These are phyloP conservation scores for Scaptomyza reducta DNA, from an alignment of 2,888 invertebrate species.

Conservation along the genomic window DNA sequence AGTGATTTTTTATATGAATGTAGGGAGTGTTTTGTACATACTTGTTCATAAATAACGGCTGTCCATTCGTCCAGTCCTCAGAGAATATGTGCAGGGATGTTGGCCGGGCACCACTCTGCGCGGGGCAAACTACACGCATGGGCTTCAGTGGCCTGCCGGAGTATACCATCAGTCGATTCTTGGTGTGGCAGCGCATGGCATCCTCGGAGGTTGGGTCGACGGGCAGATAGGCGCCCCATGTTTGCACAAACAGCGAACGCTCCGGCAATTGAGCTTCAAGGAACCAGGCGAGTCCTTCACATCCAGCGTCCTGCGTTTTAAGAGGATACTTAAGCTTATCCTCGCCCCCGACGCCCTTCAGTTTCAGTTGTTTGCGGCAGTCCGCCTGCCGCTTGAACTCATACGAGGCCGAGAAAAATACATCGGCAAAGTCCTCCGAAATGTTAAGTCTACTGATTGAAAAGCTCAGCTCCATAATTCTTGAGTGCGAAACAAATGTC, in stretches of 20 bases:
- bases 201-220: conserved; percentile 87
- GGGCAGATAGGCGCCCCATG: conserved; percentile 92
- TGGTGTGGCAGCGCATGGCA: conserved; percentile 89
- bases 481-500: conserved; percentile 88
- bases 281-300: conserved; percentile 88
- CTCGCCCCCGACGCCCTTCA: conserved; percentile 88
- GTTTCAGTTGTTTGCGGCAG: conserved; percentile 87
- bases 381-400: conserved; percentile 88
- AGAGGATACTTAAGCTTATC: conserved; percentile 88
- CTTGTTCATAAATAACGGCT: conserved; percentile 83
- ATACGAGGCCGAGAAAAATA: conserved; percentile 91
- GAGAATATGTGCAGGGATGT: conserved; percentile 91
- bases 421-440: conserved; percentile 92
- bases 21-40: conserved; percentile 68
- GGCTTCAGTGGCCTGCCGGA: conserved; percentile 87
- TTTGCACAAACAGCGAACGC: conserved; percentile 91
- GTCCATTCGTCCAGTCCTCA: conserved; percentile 88
- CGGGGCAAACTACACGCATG: conserved; percentile 89
- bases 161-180: conserved; percentile 92
- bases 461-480: conserved; percentile 91
- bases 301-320: conserved; percentile 85
- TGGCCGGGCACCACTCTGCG: conserved; percentile 87
- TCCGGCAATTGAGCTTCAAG: conserved; percentile 91
- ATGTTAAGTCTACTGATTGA: conserved; percentile 90
- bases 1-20: no score